Base-by-base conservation (phyloP, 2,888 invertebrate genomes). In the Lasioglossum villosulum region DNA sequence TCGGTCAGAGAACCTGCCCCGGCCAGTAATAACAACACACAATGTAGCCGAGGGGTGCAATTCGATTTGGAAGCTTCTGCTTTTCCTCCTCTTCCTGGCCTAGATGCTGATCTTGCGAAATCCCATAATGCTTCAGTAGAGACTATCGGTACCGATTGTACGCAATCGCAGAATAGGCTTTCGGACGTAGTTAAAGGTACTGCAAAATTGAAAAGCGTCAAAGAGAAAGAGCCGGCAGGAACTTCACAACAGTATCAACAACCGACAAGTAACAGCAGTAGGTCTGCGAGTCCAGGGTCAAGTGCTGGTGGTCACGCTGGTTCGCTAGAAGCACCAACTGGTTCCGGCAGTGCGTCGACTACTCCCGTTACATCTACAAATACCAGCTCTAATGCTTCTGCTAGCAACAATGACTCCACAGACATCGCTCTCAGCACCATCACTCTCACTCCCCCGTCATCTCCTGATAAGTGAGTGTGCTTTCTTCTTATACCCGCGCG, bases 121-220 rank as follows among this genome's bases (percentile, higher is more conserved):
- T 85, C 91, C 39, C 93, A 93, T 83, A 94, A 91, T 82, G 80
- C 92, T 48, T 91, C 92, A 45, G 89, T 86, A 72, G 94, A 95
- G 86, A 87, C 90, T 56, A 87, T 85, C 56, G 88, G 89, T 80
- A 90, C 91, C 78, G 93, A 93, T 80, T 93, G 92, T 86, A 93
- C 90, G 82, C 89, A 95, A 91, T 95, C 95, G 82, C 96, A 96
- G 93, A 97, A 96, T 94, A 97, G 97, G 94, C 96, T 98, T 92
- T 97, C 98, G 19, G 98, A 98, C 95, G 97, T 98, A 70, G 98
- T 98, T 74, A 97, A 97, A 92, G 97, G 97, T 82, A 97, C 97
- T 66, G 97, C 96, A 76, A 97, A 96, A 94, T 95, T 96, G 88
- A 96, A 96, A 94, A 94, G 94, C 92, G 94, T 95, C 87, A 95